Evolutionary conservation across 2,888 invertebrate genomes (phyloP).

Genomic region (Campaea margaritaria): DNA sequence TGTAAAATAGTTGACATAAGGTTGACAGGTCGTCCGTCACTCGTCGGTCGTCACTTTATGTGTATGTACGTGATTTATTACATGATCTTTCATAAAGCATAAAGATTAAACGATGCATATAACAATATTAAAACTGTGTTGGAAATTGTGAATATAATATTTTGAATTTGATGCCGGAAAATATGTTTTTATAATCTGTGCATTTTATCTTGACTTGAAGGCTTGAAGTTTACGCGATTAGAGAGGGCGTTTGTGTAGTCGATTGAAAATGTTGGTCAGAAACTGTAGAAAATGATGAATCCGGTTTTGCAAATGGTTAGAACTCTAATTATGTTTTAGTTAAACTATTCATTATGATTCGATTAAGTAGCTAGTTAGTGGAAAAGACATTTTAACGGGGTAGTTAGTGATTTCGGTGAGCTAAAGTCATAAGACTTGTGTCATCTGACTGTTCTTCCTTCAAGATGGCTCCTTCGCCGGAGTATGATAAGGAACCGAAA

Average conservation of each 20-base stretch:
- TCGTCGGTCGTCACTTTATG: too few species aligned
- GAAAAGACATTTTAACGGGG: slow-evolving; percentile 60
- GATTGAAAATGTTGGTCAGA: slow-evolving; percentile 76
- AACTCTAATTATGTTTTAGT: slow-evolving; percentile 72
- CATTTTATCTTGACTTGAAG: too few species aligned
- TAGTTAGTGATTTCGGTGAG: slow-evolving; percentile 74
- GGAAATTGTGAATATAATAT: too few species aligned
- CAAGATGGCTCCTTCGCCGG: slow-evolving; percentile 92
- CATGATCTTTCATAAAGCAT: too few species aligned
- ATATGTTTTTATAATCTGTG: too few species aligned
- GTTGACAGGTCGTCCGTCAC: too few species aligned
- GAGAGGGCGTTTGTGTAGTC: slow-evolving; percentile 64
- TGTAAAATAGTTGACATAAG: too few species aligned
- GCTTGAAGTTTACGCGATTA: slow-evolving; percentile 39
- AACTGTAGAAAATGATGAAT: slow-evolving; percentile 80
- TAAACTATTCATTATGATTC: slow-evolving; percentile 67
- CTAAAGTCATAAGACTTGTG: slow-evolving; percentile 84
- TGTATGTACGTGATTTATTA: too few species aligned
- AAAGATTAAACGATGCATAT: too few species aligned
- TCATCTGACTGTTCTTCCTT: slow-evolving; percentile 85
- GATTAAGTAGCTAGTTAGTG: slow-evolving; percentile 71
- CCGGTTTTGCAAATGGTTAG: slow-evolving; percentile 71
- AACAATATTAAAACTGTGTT: too few species aligned
- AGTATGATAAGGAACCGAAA: slow-evolving; percentile 91
- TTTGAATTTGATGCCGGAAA: too few species aligned